Conservation (phyloP, 2,797 vertebrate genomes). For the Lepilemur ruficaudatus region DNA sequence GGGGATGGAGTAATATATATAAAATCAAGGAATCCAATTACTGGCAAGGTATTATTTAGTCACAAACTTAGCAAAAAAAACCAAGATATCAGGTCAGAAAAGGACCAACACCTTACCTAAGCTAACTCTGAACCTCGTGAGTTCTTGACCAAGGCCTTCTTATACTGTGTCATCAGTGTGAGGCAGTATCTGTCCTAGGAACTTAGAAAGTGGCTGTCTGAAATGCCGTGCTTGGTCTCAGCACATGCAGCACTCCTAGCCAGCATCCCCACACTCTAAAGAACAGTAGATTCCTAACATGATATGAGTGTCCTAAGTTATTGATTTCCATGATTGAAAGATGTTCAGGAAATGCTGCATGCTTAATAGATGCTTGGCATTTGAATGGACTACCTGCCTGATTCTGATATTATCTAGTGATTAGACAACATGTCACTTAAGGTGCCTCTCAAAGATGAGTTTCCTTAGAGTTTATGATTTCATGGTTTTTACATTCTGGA, state of each 20-base stretch:
- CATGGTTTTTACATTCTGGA: neutral
- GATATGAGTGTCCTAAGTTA: neutral
- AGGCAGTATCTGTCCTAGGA: neutral
- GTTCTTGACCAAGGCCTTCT: neutral
- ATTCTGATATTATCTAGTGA: neutral
- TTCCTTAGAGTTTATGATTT: neutral
- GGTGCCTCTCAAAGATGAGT: neutral
- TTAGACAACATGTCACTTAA: neutral
- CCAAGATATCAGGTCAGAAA: neutral
- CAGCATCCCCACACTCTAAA: too few relatives aligned
- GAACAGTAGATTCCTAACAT: neutral
- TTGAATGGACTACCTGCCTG: neutral
- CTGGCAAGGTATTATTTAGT: neutral
- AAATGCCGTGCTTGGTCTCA: neutral
- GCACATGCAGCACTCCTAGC: too few relatives aligned
- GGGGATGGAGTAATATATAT: neutral
- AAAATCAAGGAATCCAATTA: neutral
- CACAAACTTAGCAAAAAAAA: neutral
- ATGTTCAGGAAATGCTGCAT: neutral
- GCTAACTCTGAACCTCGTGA: neutral
- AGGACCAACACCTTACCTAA: too few relatives aligned
- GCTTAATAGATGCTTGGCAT: neutral
- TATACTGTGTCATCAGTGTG: neutral
- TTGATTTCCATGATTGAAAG: neutral
- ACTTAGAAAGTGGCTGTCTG: neutral